These are phyloP conservation scores for Brachyptera risi DNA, from an alignment of 2,888 invertebrate species.

Conservation along the genomic window DNA sequence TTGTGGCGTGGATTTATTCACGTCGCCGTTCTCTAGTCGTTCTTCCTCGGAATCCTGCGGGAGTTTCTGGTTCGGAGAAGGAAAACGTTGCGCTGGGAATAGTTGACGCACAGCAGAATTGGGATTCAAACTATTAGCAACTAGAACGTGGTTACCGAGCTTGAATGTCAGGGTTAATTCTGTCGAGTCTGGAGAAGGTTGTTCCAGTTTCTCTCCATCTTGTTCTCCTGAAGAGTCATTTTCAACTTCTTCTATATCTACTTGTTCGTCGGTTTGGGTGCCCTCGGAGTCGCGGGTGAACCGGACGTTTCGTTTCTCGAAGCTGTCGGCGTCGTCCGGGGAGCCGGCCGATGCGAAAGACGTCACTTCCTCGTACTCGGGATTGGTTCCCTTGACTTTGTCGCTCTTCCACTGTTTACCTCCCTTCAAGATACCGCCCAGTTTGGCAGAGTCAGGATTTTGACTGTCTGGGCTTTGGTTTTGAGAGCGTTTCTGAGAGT, in stretches of 20 bases:
- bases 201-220: constrained; percentile 38
- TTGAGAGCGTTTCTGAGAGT: constrained; percentile 34
- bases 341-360: constrained; percentile 12
- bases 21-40: constrained; percentile 2
- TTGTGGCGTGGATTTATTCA: constrained; percentile 36
- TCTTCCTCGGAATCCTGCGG: neutral
- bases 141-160: constrained; percentile 52
- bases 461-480: constrained; percentile 8
- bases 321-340: constrained; percentile 52
- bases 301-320: constrained; percentile 59
- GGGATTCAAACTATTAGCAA: constrained; percentile 56
- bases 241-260: constrained; percentile 41
- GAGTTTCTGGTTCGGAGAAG: constrained; percentile 41
- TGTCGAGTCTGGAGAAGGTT: constrained; percentile 34
- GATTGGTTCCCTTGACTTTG: constrained; percentile 48
- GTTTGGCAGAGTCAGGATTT: constrained; percentile 14
- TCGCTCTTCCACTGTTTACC: constrained; percentile 69
- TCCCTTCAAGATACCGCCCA: constrained; percentile 71
- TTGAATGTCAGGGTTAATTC: constrained; percentile 56
- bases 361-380: constrained; percentile 49
- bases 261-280: constrained; percentile 15
- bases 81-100: constrained; percentile 52
- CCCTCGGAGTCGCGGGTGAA: constrained; percentile 53
- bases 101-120: constrained; percentile 82
- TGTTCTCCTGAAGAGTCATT: constrained; percentile 45